A percentile compares a stretch with the other conserved stretches of the same genome.
These are phyloP conservation scores for Indicator indicator DNA, from an alignment of 2,113 vertebrate genomes.

Conservation along the genomic window DNA sequence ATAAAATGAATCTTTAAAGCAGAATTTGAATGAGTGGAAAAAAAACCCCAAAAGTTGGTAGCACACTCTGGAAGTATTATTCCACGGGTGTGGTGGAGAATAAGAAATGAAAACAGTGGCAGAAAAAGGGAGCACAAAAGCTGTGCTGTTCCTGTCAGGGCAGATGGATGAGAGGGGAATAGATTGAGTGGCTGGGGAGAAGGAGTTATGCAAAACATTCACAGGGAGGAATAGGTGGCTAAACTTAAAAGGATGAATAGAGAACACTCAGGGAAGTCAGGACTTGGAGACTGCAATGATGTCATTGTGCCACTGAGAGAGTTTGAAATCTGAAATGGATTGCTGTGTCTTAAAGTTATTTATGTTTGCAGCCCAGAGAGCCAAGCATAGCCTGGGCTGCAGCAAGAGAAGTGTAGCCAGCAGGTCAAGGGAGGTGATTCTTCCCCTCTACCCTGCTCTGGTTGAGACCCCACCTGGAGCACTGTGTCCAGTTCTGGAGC, in stretches of 20 bases:
- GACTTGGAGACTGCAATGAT: conserved; percentile 16
- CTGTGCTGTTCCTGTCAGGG: conserved; percentile 24
- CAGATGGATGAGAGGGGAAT: conserved; percentile 9
- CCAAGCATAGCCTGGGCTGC: no score
- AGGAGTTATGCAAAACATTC: not conserved
- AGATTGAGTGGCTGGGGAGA: conserved; percentile 1
- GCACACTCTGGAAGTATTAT: not conserved
- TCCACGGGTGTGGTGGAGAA: not conserved
- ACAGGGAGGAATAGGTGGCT: conserved; percentile 1
- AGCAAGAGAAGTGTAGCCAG: no score
- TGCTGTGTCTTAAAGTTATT: conserved; percentile 15
- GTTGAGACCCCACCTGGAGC: no score
- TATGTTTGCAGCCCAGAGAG: not conserved
- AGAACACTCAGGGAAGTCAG: not conserved
- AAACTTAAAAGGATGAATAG: not conserved
- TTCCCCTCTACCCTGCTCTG: no score
- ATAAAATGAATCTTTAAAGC: conserved; percentile 57
- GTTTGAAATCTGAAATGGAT: conserved; percentile 8
- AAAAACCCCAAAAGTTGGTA: not conserved
- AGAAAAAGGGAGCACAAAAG: not conserved
- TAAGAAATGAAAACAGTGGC: not conserved
- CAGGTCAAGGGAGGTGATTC: no score
- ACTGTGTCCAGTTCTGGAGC: no score
- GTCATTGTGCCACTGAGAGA: not conserved
- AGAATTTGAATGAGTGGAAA: not conserved